These are phyloP conservation scores for Channa striata DNA, from an alignment of 2,797 vertebrate genomes.

Conservation along the genomic window DNA sequence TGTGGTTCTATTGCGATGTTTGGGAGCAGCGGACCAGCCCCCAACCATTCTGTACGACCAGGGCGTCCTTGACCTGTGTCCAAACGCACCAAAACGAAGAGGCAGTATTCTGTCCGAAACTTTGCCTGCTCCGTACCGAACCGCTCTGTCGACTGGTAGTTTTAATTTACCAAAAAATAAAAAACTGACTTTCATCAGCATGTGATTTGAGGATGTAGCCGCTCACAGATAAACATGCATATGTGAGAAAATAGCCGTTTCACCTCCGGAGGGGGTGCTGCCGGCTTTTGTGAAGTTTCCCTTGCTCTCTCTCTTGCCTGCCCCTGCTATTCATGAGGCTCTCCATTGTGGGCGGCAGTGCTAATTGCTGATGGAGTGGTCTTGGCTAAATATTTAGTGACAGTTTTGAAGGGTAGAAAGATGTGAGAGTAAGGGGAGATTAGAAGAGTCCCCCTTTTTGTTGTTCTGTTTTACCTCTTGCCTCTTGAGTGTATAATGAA, in stretches of 20 bases:
- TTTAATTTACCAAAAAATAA: conserved; percentile 11
- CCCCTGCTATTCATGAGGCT: conserved; percentile 51
- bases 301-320: conserved; percentile 38
- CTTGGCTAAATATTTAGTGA: conserved; percentile 77
- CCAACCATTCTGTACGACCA: conserved; percentile 63
- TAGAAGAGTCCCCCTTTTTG: conserved; percentile 51
- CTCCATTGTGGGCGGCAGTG: conserved; percentile 63
- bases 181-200: conserved; percentile 25
- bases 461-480: conserved; percentile 65
- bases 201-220: conserved; percentile 30
- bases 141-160: neutral
- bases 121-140: conserved; percentile 7
- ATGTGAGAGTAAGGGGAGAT: conserved; percentile 32
- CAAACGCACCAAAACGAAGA: neutral
- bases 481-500: conserved; percentile 62
- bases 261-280: conserved; percentile 21
- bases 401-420: conserved; percentile 70
- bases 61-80: conserved; percentile 38
- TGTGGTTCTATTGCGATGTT: conserved; percentile 12
- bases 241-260: conserved; percentile 46
- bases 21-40: conserved; percentile 50
- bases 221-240: conserved; percentile 31
- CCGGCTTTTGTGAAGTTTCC: conserved; percentile 48
- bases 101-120: neutral
- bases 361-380: conserved; percentile 77